Conservation (phyloP, 2,888 invertebrate species). For the Aspidiotus destructor region DNA sequence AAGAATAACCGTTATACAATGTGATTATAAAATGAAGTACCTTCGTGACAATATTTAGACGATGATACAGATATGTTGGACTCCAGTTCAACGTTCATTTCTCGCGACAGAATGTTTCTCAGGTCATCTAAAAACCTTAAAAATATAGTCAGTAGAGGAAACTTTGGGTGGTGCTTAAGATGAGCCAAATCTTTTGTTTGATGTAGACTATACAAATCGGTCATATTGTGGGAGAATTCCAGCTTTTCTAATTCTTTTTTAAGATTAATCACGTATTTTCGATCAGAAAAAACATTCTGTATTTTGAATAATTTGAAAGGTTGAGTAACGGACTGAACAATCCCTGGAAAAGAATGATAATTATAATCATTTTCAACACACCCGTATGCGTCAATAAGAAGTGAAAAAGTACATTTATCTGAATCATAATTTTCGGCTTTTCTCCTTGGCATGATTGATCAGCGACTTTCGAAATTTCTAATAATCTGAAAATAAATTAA, state of each 20-base stretch:
- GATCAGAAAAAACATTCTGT: slow-evolving; percentile 12
- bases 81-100: slow-evolving; percentile 16
- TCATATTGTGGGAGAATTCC: slow-evolving; percentile 16
- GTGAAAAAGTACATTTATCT: too few species aligned
- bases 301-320: slow-evolving; percentile 17
- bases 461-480: too few species aligned
- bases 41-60: slow-evolving; percentile 19
- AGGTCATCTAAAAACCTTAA: slow-evolving; percentile 16
- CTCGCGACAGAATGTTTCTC: slow-evolving; percentile 8
- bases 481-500: too few species aligned
- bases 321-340: not conserved
- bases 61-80: slow-evolving; percentile 17
- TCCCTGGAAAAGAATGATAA: slow-evolving; percentile 9
- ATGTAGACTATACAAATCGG: slow-evolving; percentile 20
- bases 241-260: slow-evolving; percentile 16
- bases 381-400: too few species aligned
- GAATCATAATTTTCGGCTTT: too few species aligned
- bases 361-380: not conserved
- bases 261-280: not conserved
- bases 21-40: slow-evolving; percentile 6
- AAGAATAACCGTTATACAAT: not conserved
- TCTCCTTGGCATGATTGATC: too few species aligned
- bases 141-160: not conserved
- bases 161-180: not conserved
- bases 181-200: slow-evolving; percentile 19